These are phyloP conservation scores for Torymus tubicola DNA, from an alignment of 2,888 invertebrate genomes.

Conservation along the genomic window DNA sequence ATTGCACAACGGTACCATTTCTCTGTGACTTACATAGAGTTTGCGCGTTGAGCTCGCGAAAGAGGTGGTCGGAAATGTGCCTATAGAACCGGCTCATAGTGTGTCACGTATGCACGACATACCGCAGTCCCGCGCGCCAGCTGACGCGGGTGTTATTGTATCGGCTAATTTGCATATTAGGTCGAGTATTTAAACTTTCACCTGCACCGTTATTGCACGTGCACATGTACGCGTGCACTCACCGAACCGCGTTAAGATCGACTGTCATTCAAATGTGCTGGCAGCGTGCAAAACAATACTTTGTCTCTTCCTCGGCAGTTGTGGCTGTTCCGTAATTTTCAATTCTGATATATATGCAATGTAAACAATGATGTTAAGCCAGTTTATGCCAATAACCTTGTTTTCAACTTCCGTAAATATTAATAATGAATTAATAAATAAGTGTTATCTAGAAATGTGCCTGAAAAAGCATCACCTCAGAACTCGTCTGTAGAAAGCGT, in stretches of 20 bases:
- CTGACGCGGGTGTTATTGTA: slow-evolving; percentile 49
- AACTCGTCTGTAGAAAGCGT: too few relatives aligned
- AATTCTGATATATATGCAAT: background rate
- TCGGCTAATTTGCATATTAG: slow-evolving; percentile 49
- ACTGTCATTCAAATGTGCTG: slow-evolving; percentile 19
- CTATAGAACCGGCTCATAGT: background rate
- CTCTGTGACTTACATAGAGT: too few relatives aligned
- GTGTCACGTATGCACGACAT: slow-evolving; percentile 27
- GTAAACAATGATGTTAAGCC: background rate
- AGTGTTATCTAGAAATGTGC: too few relatives aligned
- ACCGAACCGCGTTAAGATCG: slow-evolving; percentile 17
- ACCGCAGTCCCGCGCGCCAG: background rate
- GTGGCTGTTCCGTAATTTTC: background rate
- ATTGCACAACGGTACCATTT: too few relatives aligned
- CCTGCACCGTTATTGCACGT: slow-evolving; percentile 20
- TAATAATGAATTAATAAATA: too few relatives aligned
- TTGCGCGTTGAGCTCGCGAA: too few relatives aligned
- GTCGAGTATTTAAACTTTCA: slow-evolving; percentile 43
- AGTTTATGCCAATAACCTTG: too few relatives aligned
- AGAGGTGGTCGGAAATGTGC: too few relatives aligned
- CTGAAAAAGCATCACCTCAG: too few relatives aligned
- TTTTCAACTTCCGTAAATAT: too few relatives aligned
- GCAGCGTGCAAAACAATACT: background rate
- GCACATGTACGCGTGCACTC: background rate
- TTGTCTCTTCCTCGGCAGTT: background rate